Conservation (phyloP, 2,797 vertebrate genomes). For the Oreonectes daqikongensis region DNA sequence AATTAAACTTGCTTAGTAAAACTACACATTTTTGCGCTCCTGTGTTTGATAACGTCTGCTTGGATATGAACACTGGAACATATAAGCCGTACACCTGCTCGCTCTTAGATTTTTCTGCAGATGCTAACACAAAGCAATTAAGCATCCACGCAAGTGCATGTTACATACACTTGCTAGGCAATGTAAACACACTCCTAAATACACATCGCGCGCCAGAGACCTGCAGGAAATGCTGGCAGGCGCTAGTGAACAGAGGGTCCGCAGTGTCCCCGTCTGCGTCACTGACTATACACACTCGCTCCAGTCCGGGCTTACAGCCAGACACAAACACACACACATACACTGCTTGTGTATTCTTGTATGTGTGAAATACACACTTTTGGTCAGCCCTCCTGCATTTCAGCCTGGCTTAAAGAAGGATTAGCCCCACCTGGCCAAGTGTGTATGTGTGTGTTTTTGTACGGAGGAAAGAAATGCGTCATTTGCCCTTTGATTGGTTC, state of each 20-base stretch:
- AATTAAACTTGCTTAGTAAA: background rate
- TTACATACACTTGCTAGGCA: conserved; percentile 11
- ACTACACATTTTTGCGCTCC: no score
- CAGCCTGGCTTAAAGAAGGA: conserved; percentile 48
- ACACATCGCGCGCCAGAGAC: conserved; percentile 78
- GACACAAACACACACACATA: conserved; percentile 14
- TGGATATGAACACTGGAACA: background rate
- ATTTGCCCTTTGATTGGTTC: conserved; percentile 47
- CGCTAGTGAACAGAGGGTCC: conserved; percentile 92
- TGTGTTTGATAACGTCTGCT: background rate
- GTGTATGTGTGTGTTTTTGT: conserved; percentile 47
- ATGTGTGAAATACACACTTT: conserved; percentile 53
- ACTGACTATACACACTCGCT: conserved; percentile 64
- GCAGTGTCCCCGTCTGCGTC: conserved; percentile 78
- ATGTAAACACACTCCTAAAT: conserved; percentile 70
- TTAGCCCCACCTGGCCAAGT: conserved; percentile 51
- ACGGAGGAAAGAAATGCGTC: conserved; percentile 59
- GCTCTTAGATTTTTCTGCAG: background rate
- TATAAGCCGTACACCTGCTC: background rate
- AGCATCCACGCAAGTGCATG: conserved; percentile 10
- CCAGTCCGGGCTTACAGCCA: conserved; percentile 40
- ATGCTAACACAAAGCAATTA: background rate
- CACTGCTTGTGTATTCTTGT: conserved; percentile 21
- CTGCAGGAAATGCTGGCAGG: conserved; percentile 96
- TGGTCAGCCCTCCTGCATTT: conserved; percentile 57